Conservation (phyloP, 92 coral and sea anemone genomes). For the Palythoa caribaeorum region DNA sequence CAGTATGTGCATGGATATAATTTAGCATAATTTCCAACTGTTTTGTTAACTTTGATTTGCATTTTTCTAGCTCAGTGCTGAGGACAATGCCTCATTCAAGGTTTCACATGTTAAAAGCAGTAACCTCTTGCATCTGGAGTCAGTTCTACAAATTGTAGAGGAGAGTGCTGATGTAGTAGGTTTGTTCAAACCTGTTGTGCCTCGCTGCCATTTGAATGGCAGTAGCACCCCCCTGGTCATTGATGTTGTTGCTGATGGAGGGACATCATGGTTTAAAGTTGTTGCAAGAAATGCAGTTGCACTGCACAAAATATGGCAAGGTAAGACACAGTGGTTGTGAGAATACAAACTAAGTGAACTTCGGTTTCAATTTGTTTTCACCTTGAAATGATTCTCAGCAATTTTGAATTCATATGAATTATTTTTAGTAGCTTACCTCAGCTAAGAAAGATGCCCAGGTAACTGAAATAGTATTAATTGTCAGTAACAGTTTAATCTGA, state of each 20-base stretch:
- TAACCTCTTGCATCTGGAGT: slow-evolving; percentile 84
- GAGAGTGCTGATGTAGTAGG: slow-evolving; percentile 63
- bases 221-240: slow-evolving; percentile 49
- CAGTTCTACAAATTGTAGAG: slow-evolving; percentile 74
- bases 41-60: no score
- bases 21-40: no score
- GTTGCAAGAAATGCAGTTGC: slow-evolving; percentile 93
- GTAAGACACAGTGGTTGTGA: slow-evolving; percentile 30
- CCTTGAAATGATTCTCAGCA: no score
- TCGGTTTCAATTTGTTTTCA: no score
- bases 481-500: no score
- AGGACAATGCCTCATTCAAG: slow-evolving; percentile 56
- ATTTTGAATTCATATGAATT: no score
- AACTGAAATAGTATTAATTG: no score
- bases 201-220: background rate
- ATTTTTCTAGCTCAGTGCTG: background rate
- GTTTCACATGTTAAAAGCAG: slow-evolving; percentile 84
- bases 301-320: slow-evolving; percentile 90
- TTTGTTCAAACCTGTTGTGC: slow-evolving; percentile 7
- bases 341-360: background rate
- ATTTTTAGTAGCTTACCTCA: no score
- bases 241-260: slow-evolving; percentile 78
- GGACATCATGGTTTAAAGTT: slow-evolving; percentile 84
- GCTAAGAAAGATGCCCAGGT: no score
- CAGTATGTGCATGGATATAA: no score